A percentile compares a stretch with the other conserved stretches of the same genome.
Evolutionary conservation across 2,888 invertebrate genomes (phyloP).

Genomic region (Brachypalpus laphriformis): DNA sequence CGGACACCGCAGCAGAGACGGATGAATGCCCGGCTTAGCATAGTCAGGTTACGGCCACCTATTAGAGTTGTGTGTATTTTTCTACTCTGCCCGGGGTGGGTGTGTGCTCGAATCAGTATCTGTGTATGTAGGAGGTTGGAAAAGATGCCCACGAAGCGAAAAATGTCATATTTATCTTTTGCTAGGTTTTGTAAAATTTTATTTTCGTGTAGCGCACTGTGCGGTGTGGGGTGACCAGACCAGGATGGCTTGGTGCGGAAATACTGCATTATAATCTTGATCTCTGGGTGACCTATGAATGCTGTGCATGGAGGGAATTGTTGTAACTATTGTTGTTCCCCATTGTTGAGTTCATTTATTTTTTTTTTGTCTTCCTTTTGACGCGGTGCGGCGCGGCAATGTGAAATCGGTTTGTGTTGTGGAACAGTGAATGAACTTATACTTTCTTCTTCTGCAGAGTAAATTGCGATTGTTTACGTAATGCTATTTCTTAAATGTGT

Average conservation of each 20-base stretch:
- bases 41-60: conserved; percentile 59
- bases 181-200: conserved; percentile 16
- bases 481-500: conserved; percentile 30
- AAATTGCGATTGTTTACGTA: conserved; percentile 68
- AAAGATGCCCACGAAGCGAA: conserved; percentile 65
- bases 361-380: conserved; percentile 13
- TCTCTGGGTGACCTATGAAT: conserved; percentile 70
- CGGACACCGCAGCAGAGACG: conserved; percentile 14
- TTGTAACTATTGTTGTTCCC: conserved; percentile 50
- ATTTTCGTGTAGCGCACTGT: not conserved
- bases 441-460: conserved; percentile 61
- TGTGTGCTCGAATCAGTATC: not conserved
- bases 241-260: conserved; percentile 64
- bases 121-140: conserved; percentile 4
- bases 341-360: conserved; percentile 23
- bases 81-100: conserved; percentile 39
- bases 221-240: not conserved
- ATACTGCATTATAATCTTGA: conserved; percentile 67
- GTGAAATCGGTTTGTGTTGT: conserved; percentile 59
- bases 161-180: conserved; percentile 67
- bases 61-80: conserved; percentile 30
- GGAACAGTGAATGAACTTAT: conserved; percentile 66
- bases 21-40: conserved; percentile 57
- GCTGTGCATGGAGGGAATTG: conserved; percentile 38
- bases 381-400: conserved; percentile 1